Evolutionary conservation across 2,888 invertebrate species (phyloP).

Genomic region (Fragum fragum): DNA sequence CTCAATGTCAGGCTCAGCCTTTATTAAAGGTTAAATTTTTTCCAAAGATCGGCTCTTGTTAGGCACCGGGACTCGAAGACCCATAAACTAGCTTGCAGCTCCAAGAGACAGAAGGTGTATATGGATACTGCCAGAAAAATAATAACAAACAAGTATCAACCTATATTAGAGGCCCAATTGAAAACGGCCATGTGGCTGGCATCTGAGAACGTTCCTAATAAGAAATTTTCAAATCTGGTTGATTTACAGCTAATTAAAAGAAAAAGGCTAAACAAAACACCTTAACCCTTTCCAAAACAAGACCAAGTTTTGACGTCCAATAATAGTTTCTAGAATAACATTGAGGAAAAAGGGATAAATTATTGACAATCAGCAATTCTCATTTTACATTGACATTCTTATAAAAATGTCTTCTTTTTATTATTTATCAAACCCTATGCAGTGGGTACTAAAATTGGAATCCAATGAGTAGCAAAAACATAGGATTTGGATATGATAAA

Average conservation of each 20-base stretch:
- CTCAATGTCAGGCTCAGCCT: neutral
- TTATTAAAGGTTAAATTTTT: constrained; percentile 17
- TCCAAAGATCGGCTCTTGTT: constrained; percentile 20
- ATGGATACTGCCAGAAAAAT: constrained; percentile 23
- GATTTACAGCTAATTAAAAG: constrained; percentile 28
- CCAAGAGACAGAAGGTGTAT: constrained; percentile 10
- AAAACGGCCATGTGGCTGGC: constrained; percentile 29
- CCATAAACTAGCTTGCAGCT: neutral
- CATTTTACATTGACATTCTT: no score
- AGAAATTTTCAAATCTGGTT: constrained; percentile 14
- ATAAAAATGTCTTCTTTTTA: neutral
- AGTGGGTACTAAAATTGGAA: neutral
- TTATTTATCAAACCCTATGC: neutral
- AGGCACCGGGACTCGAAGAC: constrained; percentile 7
- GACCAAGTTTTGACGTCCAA: neutral
- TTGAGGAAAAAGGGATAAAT: neutral
- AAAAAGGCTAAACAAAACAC: constrained; percentile 1
- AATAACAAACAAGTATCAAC: neutral
- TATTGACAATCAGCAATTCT: neutral
- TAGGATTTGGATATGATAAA: no score
- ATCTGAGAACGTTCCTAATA: constrained; percentile 20
- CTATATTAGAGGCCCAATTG: constrained; percentile 27
- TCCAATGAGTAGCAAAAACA: no score
- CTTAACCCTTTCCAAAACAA: no score
- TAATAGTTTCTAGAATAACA: constrained; percentile 1